phyloP scores from a whole-genome alignment of 2,888 invertebrate genomes.

The Micoletzkya japonica region DNA sequence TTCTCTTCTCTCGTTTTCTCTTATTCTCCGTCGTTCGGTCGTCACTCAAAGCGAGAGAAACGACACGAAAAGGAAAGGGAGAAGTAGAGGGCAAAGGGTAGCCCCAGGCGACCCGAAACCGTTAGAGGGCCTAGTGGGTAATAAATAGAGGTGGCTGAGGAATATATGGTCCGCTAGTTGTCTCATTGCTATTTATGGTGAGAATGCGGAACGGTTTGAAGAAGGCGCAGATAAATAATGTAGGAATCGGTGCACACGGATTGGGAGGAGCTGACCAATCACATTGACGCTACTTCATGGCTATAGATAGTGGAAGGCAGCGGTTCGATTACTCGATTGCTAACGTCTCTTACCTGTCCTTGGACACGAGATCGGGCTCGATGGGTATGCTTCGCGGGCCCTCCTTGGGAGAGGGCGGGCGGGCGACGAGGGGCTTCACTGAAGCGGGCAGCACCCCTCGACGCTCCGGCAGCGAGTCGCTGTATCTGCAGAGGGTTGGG shows the following conservation, averaged over 20 bases:
- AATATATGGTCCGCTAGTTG: no score
- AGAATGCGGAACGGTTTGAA: not conserved
- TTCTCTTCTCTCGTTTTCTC: no score
- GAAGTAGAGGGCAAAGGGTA: no score
- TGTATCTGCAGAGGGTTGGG: conserved; percentile 4
- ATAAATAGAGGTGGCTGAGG: no score
- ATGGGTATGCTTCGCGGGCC: conserved; percentile 45
- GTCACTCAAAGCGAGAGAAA: no score
- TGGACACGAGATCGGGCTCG: conserved; percentile 61
- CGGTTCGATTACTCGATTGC: not conserved
- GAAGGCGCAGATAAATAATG: not conserved
- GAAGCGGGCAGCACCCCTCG: conserved; percentile 23
- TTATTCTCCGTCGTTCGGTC: no score
- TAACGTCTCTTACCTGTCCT: conserved; percentile 44
- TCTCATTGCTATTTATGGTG: no score
- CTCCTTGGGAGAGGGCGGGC: conserved; percentile 25
- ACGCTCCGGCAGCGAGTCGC: conserved; percentile 32
- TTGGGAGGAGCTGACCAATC: no score
- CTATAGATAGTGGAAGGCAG: not conserved
- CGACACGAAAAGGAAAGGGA: no score
- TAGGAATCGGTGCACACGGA: not conserved
- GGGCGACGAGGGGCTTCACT: conserved; percentile 23
- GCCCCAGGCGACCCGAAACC: no score
- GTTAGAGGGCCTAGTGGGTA: no score
- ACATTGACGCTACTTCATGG: no score